Percentiles rank a stretch among this genome's conserved stretches.
phyloP scores from a whole-genome alignment of 30 jellyfish, hydroid and myxozoan species.

The Aurelia coerulea region DNA sequence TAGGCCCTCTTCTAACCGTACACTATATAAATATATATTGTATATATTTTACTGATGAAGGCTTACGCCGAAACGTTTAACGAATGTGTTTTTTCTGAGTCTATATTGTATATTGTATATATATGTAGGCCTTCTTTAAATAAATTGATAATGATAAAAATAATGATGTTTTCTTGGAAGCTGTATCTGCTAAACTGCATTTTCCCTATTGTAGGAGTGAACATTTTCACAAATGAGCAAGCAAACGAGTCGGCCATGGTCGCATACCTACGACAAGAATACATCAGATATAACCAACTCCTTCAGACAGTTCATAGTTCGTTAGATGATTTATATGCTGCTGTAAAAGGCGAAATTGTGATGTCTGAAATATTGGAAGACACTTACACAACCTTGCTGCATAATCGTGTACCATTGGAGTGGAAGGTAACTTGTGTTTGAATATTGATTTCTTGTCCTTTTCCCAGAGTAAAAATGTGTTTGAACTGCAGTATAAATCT shows the following conservation, averaged over 20 bases:
- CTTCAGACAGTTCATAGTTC: slow-evolving; percentile 46
- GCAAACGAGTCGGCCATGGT: slow-evolving; percentile 63
- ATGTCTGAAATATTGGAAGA: slow-evolving; percentile 68
- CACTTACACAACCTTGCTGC: slow-evolving; percentile 46
- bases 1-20: too few relatives aligned
- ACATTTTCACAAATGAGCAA: slow-evolving; percentile 37
- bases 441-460: neutral
- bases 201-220: slow-evolving; percentile 1
- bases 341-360: slow-evolving; percentile 69
- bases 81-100: too few relatives aligned
- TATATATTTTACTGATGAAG: too few relatives aligned
- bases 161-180: too few relatives aligned
- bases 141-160: too few relatives aligned
- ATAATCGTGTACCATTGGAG: slow-evolving; percentile 64
- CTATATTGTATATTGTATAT: too few relatives aligned
- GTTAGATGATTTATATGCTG: slow-evolving; percentile 50
- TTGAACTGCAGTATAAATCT: neutral
- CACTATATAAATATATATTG: too few relatives aligned
- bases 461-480: neutral
- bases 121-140: too few relatives aligned
- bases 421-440: slow-evolving; percentile 65
- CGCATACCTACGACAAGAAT: slow-evolving; percentile 67
- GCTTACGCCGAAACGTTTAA: too few relatives aligned
- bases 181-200: too few relatives aligned
- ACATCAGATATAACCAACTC: slow-evolving; percentile 46